Conservation (phyloP, 1,140 invertebrate genomes). For the Nomia melanderi region DNA sequence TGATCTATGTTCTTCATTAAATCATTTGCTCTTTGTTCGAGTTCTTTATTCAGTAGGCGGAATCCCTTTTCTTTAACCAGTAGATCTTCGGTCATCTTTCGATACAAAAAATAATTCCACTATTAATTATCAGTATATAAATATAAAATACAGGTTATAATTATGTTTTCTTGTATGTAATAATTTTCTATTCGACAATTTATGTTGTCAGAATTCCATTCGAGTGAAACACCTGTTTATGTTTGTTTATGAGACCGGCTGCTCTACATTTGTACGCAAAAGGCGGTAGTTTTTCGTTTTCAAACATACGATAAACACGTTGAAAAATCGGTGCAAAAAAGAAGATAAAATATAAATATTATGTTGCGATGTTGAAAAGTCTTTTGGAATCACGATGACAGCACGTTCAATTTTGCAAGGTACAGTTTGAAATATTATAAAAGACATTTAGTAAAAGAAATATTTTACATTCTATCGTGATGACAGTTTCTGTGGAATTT, state of each 20-base stretch:
- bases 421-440: conserved; percentile 1
- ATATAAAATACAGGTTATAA: neutral
- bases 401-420: conserved; percentile 59
- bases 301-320: conserved; percentile 43
- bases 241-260: neutral
- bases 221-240: conserved; percentile 28
- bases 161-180: neutral
- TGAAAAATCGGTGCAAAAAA: neutral
- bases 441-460: neutral
- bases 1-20: conserved; percentile 79
- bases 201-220: neutral
- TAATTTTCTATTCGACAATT: neutral
- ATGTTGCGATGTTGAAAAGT: conserved; percentile 7
- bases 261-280: neutral
- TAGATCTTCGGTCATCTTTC: conserved; percentile 75
- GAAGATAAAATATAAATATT: neutral
- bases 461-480: neutral
- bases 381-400: conserved; percentile 40
- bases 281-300: conserved; percentile 50
- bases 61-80: conserved; percentile 80
- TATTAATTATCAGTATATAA: neutral
- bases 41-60: conserved; percentile 78
- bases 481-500: neutral
- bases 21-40: conserved; percentile 78
- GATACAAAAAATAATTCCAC: neutral